A percentile compares a stretch with the other conserved stretches of the same genome.
Conservation (phyloP, 2,797 vertebrate species). For the Notamacropus eugenii region DNA sequence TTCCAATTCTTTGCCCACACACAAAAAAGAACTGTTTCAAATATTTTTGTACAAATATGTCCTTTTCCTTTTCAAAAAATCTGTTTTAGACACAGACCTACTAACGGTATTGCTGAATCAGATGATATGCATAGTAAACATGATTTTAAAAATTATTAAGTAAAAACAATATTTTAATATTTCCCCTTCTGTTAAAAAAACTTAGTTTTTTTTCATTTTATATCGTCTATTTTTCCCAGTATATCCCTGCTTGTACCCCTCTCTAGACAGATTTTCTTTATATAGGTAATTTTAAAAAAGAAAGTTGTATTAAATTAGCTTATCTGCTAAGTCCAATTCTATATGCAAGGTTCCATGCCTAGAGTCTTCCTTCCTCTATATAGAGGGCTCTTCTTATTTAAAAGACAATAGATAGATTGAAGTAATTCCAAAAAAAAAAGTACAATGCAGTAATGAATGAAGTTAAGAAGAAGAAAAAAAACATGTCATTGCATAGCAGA, state of each 20-base stretch:
- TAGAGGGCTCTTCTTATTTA: background rate
- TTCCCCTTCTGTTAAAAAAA: no score
- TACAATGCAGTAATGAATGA: background rate
- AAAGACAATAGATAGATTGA: background rate
- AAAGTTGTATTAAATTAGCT: background rate
- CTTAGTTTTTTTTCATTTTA: no score
- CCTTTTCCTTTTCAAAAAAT: no score
- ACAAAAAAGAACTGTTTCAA: no score
- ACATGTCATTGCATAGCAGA: no score
- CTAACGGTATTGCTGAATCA: no score
- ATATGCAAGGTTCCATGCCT: accelerated
- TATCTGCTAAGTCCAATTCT: background rate
- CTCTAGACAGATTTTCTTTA: background rate
- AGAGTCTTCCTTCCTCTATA: background rate
- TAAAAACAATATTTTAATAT: no score
- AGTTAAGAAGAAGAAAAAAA: background rate
- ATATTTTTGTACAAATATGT: no score
- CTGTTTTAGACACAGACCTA: no score
- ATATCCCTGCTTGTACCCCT: background rate
- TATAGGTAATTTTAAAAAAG: background rate
- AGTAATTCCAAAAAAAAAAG: background rate
- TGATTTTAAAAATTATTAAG: no score
- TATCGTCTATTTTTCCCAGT: background rate
- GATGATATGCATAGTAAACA: no score
- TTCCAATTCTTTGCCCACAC: no score